Evolutionary conservation across 1,140 invertebrate species (phyloP).

Genomic region (Homalodisca vitripennis): DNA sequence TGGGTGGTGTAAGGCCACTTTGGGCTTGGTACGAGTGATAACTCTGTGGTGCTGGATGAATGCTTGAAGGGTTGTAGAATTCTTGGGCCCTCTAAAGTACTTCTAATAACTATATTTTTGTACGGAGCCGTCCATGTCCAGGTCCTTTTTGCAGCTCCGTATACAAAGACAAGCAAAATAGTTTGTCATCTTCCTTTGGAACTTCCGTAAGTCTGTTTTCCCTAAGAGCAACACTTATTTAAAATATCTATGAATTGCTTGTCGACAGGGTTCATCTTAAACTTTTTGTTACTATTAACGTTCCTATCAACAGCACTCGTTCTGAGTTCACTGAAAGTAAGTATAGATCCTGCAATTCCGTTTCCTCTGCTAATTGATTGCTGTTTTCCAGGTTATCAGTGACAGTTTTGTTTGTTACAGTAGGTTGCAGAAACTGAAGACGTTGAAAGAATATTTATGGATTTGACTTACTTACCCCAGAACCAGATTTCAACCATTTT

Average conservation of each 20-base stretch:
- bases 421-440: not conserved
- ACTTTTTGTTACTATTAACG: not conserved
- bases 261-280: conserved; percentile 11
- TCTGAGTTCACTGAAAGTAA: not conserved
- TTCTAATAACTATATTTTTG: conserved; percentile 26
- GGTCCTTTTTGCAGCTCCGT: conserved; percentile 42
- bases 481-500: conserved; percentile 2
- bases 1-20: not conserved
- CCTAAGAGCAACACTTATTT: conserved; percentile 17
- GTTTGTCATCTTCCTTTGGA: no score
- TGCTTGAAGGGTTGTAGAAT: not conserved
- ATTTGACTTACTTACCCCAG: conserved; percentile 8
- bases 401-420: no score
- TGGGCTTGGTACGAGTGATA: conserved; percentile 9
- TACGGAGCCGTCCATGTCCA: conserved; percentile 39
- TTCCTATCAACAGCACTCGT: not conserved
- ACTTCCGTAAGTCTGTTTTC: conserved; percentile 34
- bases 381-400: not conserved
- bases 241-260: conserved; percentile 23
- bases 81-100: not conserved
- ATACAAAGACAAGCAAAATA: conserved; percentile 41
- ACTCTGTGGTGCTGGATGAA: not conserved
- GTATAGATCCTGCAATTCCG: not conserved
- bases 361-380: not conserved
- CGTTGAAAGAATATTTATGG: conserved; percentile 1